Evolutionary conservation across 2,797 vertebrate species (phyloP).

Genomic region (Distichodus sexfasciatus): DNA sequence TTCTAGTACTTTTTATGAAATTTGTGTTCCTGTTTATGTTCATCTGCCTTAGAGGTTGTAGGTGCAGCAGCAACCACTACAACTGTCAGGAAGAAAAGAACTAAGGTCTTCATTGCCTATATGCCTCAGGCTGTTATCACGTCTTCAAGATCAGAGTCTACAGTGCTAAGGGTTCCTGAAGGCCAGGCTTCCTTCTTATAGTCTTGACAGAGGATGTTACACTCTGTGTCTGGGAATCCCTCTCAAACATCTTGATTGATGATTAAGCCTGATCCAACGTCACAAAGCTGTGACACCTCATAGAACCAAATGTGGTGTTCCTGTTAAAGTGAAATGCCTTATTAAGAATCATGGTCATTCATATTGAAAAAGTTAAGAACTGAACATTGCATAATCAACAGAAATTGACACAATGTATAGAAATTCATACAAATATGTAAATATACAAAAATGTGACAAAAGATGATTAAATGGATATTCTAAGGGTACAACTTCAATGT

Average conservation of each 20-base stretch:
- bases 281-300: neutral
- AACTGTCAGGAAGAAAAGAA: constrained; percentile 7
- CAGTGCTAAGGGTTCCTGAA: neutral
- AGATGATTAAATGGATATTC: too few relatives aligned
- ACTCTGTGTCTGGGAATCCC: neutral
- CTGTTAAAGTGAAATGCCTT: neutral
- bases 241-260: neutral
- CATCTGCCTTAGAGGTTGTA: accelerated
- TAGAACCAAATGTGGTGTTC: neutral
- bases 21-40: neutral
- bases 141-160: neutral
- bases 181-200: neutral
- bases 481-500: too few relatives aligned
- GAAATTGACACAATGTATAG: too few relatives aligned
- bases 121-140: neutral
- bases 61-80: neutral
- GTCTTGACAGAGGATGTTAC: constrained; percentile 5
- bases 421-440: too few relatives aligned
- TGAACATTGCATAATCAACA: too few relatives aligned
- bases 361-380: too few relatives aligned
- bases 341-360: neutral
- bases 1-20: too few relatives aligned
- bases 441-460: too few relatives aligned
- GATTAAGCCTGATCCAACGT: neutral
- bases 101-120: constrained; percentile 16